Evolutionary conservation across 2,888 invertebrate genomes (phyloP).

Genomic region (Silvanus unidentatus): DNA sequence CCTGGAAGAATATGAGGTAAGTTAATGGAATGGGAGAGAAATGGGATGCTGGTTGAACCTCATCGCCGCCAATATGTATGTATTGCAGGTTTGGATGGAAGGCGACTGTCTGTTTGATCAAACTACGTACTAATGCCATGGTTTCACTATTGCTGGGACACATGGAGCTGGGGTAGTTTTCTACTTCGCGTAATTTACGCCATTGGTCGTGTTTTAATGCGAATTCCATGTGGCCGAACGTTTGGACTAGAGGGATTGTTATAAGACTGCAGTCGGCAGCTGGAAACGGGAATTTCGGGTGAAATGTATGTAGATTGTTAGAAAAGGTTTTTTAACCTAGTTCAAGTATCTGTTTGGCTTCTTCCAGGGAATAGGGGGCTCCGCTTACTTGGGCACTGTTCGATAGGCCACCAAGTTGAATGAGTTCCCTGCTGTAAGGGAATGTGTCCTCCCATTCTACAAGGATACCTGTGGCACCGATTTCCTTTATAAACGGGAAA

Average conservation of each 20-base stretch:
- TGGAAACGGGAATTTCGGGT: conserved; percentile 9
- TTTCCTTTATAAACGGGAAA: conserved; percentile 55
- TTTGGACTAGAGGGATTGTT: conserved; percentile 78
- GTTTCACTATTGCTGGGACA: conserved; percentile 65
- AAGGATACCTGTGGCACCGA: conserved; percentile 76
- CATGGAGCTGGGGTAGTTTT: conserved; percentile 62
- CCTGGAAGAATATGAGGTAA: conserved; percentile 44
- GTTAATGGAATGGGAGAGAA: no score
- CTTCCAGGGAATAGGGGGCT: conserved; percentile 60
- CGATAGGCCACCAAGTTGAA: conserved; percentile 53
- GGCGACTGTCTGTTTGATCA: conserved; percentile 66
- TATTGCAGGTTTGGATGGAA: conserved; percentile 61
- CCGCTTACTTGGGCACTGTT: conserved; percentile 49
- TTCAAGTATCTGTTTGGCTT: conserved; percentile 60
- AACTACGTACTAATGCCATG: conserved; percentile 55
- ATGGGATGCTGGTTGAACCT: no score
- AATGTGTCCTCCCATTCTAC: conserved; percentile 90
- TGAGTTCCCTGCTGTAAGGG: conserved; percentile 64
- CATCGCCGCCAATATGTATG: conserved; percentile 80
- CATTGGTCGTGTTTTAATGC: conserved; percentile 68
- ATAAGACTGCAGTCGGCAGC: conserved; percentile 61
- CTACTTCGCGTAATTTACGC: conserved; percentile 59
- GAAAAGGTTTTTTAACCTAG: conserved; percentile 36
- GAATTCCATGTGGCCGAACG: conserved; percentile 83
- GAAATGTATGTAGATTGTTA: not conserved